Evolutionary conservation across 2,797 vertebrate species (phyloP).

Genomic region (Typhlichthys subterraneus): DNA sequence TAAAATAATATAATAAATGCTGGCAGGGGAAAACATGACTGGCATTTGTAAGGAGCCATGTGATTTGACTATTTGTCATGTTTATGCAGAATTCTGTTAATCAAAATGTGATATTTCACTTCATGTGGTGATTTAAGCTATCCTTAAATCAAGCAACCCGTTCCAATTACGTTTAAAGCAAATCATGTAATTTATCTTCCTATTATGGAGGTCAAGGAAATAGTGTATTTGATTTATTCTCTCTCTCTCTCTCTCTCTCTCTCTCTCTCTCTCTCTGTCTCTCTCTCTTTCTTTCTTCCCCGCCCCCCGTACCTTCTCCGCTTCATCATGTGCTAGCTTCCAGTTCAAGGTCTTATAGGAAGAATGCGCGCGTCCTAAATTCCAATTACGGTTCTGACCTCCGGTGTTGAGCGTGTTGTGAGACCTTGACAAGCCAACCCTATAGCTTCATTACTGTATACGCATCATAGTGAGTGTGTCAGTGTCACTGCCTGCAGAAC

Average conservation of each 20-base stretch:
- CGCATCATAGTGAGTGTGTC: constrained; percentile 45
- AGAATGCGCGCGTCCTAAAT: constrained; percentile 50
- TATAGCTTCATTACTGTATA: constrained; percentile 57
- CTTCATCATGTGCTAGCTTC: constrained; percentile 7
- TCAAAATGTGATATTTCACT: constrained; percentile 33
- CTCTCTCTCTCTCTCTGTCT: too few species aligned
- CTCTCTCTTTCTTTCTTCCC: too few species aligned
- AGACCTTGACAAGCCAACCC: constrained; percentile 66
- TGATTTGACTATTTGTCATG: constrained; percentile 34
- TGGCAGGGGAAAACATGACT: constrained; percentile 27
- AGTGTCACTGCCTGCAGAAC: constrained; percentile 40
- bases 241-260: constrained; percentile 2
- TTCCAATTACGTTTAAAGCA: constrained; percentile 3
- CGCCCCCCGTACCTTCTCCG: neutral
- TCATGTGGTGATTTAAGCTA: neutral
- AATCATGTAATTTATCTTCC: constrained; percentile 5
- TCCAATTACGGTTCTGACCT: constrained; percentile 56
- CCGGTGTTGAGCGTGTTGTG: constrained; percentile 48
- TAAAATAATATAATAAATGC: constrained; percentile 34
- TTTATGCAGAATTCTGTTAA: constrained; percentile 21
- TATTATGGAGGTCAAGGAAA: constrained; percentile 4
- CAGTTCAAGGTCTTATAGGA: constrained; percentile 41
- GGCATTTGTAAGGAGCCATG: constrained; percentile 26
- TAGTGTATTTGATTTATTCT: constrained; percentile 9
- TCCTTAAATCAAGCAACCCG: neutral